Base-by-base conservation (phyloP, 2,888 invertebrate species). In the Habroteleia sp. region DNA sequence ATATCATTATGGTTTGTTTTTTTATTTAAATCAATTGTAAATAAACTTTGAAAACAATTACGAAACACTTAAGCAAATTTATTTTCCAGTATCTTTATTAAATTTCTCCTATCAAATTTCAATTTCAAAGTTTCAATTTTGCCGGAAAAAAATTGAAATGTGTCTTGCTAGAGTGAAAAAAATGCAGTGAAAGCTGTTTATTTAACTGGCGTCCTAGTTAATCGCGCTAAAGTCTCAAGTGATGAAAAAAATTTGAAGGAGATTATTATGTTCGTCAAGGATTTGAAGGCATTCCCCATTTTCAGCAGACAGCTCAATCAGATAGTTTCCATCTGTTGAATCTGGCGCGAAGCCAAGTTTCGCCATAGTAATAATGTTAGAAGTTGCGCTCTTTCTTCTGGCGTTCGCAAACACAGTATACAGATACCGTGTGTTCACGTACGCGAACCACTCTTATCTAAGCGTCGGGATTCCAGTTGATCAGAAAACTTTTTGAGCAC, bases 241-340 rank as follows among this genome's bases (percentile, higher is more conserved):
- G 35, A 44, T 50, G 42, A 54, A 66, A 68, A 62, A 52, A 48
- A 50, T 54, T 35, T 42, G 48, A 54, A 44, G 54, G 35, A 13
- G 56, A 75, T 71, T 60, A 75, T 71, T 65, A 71, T 76, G 44
- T 68, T 72, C 50, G 56, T 65, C 62, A 60, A 60, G 60, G 37
- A 66, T 71, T 58, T 56, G 17, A 20, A 37, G 54, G 44, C 46
- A 39, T 42, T 50, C 11, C 60, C 63, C 46, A 50, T 74, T 73
- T 58, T 58, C 62, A 68, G 37, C 50, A 39, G 68, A 66, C 72
- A 35, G 63, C 73, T 74, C 76, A 77, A 78, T 78, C 66, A 77
- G 77, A 82, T 83, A 83, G 82, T 83, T 82, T 81, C 74, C 82
- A 84, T 83, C 84, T 84, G 83, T 84, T 84, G 84, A 84, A 81